Evolutionary conservation across 2,888 invertebrate genomes (phyloP), one percentile per base, ranked within the genome.

Genomic region (Pyrochroa serraticornis): DNA sequence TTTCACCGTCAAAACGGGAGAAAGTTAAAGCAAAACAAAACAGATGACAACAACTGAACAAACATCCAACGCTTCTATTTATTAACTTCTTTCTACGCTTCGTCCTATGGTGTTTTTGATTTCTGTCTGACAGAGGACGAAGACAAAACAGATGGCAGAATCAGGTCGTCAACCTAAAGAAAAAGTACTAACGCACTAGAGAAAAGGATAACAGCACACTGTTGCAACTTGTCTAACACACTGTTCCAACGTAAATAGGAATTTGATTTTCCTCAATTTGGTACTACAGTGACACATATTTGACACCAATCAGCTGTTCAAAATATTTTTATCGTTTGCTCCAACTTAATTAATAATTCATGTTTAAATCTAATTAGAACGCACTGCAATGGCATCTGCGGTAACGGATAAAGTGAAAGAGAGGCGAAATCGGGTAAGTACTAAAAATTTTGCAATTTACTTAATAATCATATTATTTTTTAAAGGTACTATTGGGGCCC

Each of bases 401-500:
- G 71, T 78, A 33, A 75, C 75, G 3, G 77, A 78, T 31, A 77
- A 76, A 74, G 71, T 77, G n/a, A 74, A 74, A 58, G 77, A 79
- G 59, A 71, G 75, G 33, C 70, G 78, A 8, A 74, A 72, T 60
- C 67, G 77, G 58, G 79, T 78, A 72, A 70, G 69, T 67, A 35
- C 12, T 36, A 5, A 22, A 22, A 22, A 22, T 36, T 37, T 42
- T 7, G n/a, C 10, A 9, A n/a, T 3, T 3, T 31, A 6, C 8
- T 22, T 44, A 34, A 30, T 37, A 3, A 41, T 6, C 32, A 22
- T 30, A 38, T 8, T n/a, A n/a, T 14, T 6, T 53, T 60, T 62
- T 69, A 1, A 64, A 90, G 90, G 90, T 91, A 6, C 85, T 93
- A 72, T 78, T 94, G 42, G 93, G 93, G 0, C 89, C 91, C 1